Evolutionary conservation across 2,113 vertebrate species (phyloP).

Genomic region (Elephas maximus): DNA sequence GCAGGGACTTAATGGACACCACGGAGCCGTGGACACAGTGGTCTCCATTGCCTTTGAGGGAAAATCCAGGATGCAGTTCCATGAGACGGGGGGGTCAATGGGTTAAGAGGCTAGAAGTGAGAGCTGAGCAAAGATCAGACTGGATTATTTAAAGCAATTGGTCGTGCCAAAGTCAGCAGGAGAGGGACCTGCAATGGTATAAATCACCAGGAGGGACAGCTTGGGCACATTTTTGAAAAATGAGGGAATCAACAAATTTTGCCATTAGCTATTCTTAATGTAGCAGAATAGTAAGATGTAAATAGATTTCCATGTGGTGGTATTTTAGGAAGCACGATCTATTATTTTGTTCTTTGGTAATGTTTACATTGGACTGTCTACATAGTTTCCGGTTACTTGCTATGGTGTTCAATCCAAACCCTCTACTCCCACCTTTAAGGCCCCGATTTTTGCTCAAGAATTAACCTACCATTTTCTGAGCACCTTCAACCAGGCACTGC

Average conservation of each 20-base stretch:
- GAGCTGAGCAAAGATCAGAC: slow-evolving; percentile 77
- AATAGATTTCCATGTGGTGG: slow-evolving; percentile 77
- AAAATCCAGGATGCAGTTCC: neutral
- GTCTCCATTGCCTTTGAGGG: slow-evolving; percentile 38
- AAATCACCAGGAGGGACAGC: slow-evolving; percentile 84
- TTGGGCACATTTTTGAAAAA: slow-evolving; percentile 87
- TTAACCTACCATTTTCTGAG: slow-evolving; percentile 22
- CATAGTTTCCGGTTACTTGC: slow-evolving; percentile 13
- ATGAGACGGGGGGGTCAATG: neutral
- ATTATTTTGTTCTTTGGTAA: slow-evolving; percentile 68
- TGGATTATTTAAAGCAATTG: slow-evolving; percentile 79
- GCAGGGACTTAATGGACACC: slow-evolving; percentile 75
- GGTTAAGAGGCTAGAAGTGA: slow-evolving; percentile 6
- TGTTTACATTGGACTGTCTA: slow-evolving; percentile 62
- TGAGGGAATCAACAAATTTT: slow-evolving; percentile 86
- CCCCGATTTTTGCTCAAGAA: slow-evolving; percentile 28
- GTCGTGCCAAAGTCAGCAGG: slow-evolving; percentile 88
- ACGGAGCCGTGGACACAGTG: slow-evolving; percentile 75
- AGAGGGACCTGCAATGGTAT: slow-evolving; percentile 80
- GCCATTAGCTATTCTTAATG: slow-evolving; percentile 84
- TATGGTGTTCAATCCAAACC: slow-evolving; percentile 54
- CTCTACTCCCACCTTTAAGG: slow-evolving; percentile 16
- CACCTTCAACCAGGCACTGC: neutral
- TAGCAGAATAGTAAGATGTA: slow-evolving; percentile 81
- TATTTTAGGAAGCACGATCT: slow-evolving; percentile 75